Base-by-base conservation (phyloP, 2,797 vertebrate genomes). In the Hyperoplus immaculatus region DNA sequence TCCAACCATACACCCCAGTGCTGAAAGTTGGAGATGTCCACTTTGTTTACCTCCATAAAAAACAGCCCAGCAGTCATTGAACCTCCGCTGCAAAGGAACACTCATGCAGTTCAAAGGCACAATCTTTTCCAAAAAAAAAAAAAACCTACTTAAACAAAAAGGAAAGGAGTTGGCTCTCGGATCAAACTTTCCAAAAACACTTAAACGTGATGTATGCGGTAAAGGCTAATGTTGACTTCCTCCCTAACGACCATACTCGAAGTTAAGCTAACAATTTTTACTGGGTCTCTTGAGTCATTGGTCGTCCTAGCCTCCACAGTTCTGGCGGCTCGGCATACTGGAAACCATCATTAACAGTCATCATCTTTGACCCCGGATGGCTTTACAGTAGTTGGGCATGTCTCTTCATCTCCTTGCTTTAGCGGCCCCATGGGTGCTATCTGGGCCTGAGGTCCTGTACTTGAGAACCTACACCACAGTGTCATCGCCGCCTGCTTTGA, bases 211-310 rank as follows among this genome's bases (percentile, higher is more conserved):
- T 85, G 65, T 81, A 91, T 87, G 82, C 46, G 45, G 73, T 73
- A 41, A 85, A 76, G 65, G 54, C 69, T 72, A 64, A 88, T 69
- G 81, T 83, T 87, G 79, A 91, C 89, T 88, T 90, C 85, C 89
- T 87, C 80, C 72, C 80, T 82, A 89, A 92, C 63, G 45, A 68
- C 86, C n/a, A 0, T 55, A 68, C 82, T 91, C 9, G 4, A 72
- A 68, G 85, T 92, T 87, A 89, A 87, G 82, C 73, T 86, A 92
- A 93, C 87, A 87, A 87, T 90, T 91, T 90, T 88, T 67, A 88
- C 78, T 78, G 77, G 77, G 63, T 89, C 90, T 77, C 84, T 53
- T 0, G 75, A 81, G 88, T 77, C 3, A 8, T 10, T 60, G 61
- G 72, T 70, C 76, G 73, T 77, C 80, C 53, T 63, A 58, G 53